phyloP scores from a whole-genome alignment of 2,797 vertebrate species.

The Poliocrania exsul region DNA sequence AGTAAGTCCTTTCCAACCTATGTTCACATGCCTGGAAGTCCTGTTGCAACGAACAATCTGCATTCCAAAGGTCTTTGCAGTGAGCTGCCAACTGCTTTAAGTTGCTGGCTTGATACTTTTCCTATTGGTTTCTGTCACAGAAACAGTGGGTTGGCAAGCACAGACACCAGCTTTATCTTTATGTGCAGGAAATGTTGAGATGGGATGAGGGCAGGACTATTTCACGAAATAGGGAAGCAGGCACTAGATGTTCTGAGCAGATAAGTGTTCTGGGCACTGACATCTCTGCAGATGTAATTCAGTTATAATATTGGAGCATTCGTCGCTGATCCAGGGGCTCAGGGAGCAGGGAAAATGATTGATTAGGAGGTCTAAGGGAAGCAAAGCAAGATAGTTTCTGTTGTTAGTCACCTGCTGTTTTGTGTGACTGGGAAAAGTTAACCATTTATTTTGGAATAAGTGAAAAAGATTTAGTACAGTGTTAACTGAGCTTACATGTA shows the following conservation, averaged over 20 bases:
- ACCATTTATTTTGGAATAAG: background rate
- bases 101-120: background rate
- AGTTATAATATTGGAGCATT: background rate
- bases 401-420: background rate
- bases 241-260: background rate
- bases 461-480: background rate
- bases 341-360: background rate
- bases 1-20: background rate
- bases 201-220: background rate
- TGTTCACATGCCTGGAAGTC: background rate
- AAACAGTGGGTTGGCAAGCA: background rate
- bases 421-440: background rate
- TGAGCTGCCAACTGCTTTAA: background rate
- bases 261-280: background rate
- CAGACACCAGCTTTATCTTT: background rate
- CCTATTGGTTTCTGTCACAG: background rate
- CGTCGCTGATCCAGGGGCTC: background rate
- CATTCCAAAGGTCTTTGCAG: background rate
- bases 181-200: background rate
- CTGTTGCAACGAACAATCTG: background rate
- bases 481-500: background rate
- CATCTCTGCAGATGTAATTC: background rate
- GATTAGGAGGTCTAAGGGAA: background rate
- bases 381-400: slow-evolving; percentile 3
- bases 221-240: background rate